Evolutionary conservation across 2,888 invertebrate species (phyloP), one percentile per base, ranked within the genome.

Genomic region (Pheosia tremula): DNA sequence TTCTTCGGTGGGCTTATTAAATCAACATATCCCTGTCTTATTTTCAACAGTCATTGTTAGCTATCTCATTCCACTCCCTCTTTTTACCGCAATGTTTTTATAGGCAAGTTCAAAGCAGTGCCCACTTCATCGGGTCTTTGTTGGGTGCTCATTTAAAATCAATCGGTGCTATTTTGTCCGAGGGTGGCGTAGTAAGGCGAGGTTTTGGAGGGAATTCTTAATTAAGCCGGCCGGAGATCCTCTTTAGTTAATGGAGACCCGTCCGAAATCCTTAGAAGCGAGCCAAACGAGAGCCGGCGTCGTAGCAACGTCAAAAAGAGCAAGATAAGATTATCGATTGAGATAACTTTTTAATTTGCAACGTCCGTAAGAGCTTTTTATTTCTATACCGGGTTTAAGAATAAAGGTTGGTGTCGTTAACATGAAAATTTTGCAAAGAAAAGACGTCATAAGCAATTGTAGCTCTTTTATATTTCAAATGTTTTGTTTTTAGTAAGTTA

Each of bases 161-260:
- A 92, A 92, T 93, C 88, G 89, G 79, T 79, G 86, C 88, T 85
- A 87, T 91, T 88, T 83, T 81, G 84, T 84, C 81, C 80, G 78
- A 83, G 87, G 85, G 87, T 82, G 84, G 83, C 77, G 71, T 61
- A 71, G 80, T 79, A 83, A 83, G 86, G 82, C 84, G 88, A 88
- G 89, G 90, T 90, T 92, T 90, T 79, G 82, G 84, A 91, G 91
- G 82, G 91, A 92, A 92, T 92, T 90, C 90, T 88, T 92, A 92
- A 93, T 93, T 92, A 92, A 92, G 90, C 86, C 83, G 78, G 84
- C 82, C 83, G 82, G 83, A 80, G 84, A 89, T 87, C 87, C 91
- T 91, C 90, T 90, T 89, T 88, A 85, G 78, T 88, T 91, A 93
- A 92, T 92, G 91, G 91, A 87, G 78, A 84, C 80, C 78, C 83